A percentile compares a stretch with the other conserved stretches of the same genome.
phyloP scores from a whole-genome alignment of 2,888 invertebrate genomes.

The Pyrrhopygopsis socrates region DNA sequence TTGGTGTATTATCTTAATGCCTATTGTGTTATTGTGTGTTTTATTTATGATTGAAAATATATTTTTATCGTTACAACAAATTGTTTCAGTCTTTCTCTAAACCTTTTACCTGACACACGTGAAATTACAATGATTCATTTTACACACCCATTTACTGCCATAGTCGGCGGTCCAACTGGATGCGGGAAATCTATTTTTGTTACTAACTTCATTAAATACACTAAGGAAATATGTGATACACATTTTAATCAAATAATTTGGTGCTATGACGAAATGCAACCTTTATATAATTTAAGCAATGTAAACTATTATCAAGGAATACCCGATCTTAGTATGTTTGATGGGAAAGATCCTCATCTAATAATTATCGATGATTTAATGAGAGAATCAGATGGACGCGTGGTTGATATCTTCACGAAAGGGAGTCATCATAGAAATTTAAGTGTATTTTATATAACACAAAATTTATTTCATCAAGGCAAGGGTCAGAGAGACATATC shows the following conservation, averaged over 20 bases:
- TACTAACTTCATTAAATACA: conserved; percentile 50
- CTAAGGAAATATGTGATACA: conserved; percentile 48
- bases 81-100: background rate
- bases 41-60: too few species aligned
- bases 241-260: conserved; percentile 55
- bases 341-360: conserved; percentile 76
- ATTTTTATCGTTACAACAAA: background rate
- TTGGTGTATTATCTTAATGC: too few species aligned
- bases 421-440: conserved; percentile 82
- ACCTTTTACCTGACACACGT: background rate
- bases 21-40: too few species aligned
- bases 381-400: conserved; percentile 84
- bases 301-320: conserved; percentile 83
- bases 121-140: conserved; percentile 57
- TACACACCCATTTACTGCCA: conserved; percentile 77
- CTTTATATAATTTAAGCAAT: conserved; percentile 76
- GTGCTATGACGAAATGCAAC: conserved; percentile 76
- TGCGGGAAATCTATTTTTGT: conserved; percentile 81
- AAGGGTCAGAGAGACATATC: conserved; percentile 82
- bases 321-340: conserved; percentile 84
- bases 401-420: conserved; percentile 84
- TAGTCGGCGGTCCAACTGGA: conserved; percentile 82
- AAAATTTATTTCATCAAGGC: conserved; percentile 83
- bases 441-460: conserved; percentile 84
- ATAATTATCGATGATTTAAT: too few species aligned